Base-by-base conservation (phyloP, 2,113 vertebrate species). In the Esox niger region DNA sequence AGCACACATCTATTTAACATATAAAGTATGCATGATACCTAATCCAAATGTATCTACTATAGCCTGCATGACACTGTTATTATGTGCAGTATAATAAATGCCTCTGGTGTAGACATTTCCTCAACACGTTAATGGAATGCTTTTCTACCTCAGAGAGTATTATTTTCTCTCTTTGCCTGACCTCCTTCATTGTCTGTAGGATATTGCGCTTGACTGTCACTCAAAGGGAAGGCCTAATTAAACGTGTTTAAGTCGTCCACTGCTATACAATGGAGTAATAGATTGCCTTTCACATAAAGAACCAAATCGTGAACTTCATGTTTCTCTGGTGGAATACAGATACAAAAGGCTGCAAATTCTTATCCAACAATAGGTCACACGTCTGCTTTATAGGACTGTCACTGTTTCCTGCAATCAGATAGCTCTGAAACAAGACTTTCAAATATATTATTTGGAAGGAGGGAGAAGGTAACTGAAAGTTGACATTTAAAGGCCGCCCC, bases 381-480 rank as follows among this genome's bases (percentile, higher is more conserved):
- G 3, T 10, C 38, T 43, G 38, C 83, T 89, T 87, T 87, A 88
- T 86, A 87, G 87, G 85, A 80, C 81, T 86, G 85, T 86, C 84
- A 81, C 76, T 62, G 65, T 63, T 63, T 76, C 62, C 70, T 80
- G 80, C 75, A 84, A 91, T 91, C 88, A 87, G 85, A 89, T 89
- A 90, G 89, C 81, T 83, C 78, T 79, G 77, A 79, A 88, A 82
- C 84, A 77, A 83, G 69, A 77, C 76, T 81, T 89, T 88, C 86
- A 81, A 89, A 83, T 86, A 85, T 83, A 79, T 82, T 67, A 82
- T 81, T 86, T 66, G 73, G 23, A 25, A 72, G 76, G 68, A 81
- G 76, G 71, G 72, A 79, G 73, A 83, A 88, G 79, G 84, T 89
- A 90, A 90, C 90, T 90, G 90, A 91, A 90, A 88, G 79, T 84